A percentile compares a stretch with the other conserved stretches of the same genome.
Evolutionary conservation across 2,888 invertebrate genomes (phyloP).

Genomic region (Dyspetes luteomarginatus): DNA sequence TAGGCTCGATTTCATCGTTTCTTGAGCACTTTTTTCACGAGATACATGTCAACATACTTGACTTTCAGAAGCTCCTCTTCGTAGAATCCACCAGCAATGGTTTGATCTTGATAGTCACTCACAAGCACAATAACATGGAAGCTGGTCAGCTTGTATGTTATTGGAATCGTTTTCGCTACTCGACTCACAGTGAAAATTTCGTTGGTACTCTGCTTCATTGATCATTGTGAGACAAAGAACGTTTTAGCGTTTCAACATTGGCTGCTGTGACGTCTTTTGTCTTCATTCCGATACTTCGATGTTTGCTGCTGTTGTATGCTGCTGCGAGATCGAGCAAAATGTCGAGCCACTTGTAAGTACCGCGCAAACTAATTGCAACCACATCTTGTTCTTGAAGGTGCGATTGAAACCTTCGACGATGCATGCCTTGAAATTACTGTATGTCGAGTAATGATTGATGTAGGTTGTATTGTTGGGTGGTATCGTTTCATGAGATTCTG

Average conservation of each 20-base stretch:
- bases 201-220: slow-evolving; percentile 69
- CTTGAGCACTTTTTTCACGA: slow-evolving; percentile 52
- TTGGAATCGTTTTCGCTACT: slow-evolving; percentile 73
- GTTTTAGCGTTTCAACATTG: slow-evolving; percentile 59
- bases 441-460: slow-evolving; percentile 65
- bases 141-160: slow-evolving; percentile 71
- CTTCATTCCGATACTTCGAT: slow-evolving; percentile 77
- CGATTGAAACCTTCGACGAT: slow-evolving; percentile 75
- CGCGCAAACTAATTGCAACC: slow-evolving; percentile 55
- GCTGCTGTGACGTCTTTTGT: slow-evolving; percentile 77
- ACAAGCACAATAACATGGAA: no score
- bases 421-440: slow-evolving; percentile 71
- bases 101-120: slow-evolving; percentile 71
- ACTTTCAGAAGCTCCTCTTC: slow-evolving; percentile 44
- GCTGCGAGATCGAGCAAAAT: slow-evolving; percentile 53
- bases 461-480: no score
- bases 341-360: slow-evolving; percentile 64
- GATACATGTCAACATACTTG: slow-evolving; percentile 46
- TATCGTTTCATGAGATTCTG: slow-evolving; percentile 48
- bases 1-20: slow-evolving; percentile 29
- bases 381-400: slow-evolving; percentile 65
- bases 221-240: background rate
- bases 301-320: slow-evolving; percentile 76
- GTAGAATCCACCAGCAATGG: slow-evolving; percentile 69
- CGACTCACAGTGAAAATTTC: slow-evolving; percentile 65